These are phyloP conservation scores for Barnardius zonarius DNA, from an alignment of 2,113 vertebrate genomes.

Conservation along the genomic window DNA sequence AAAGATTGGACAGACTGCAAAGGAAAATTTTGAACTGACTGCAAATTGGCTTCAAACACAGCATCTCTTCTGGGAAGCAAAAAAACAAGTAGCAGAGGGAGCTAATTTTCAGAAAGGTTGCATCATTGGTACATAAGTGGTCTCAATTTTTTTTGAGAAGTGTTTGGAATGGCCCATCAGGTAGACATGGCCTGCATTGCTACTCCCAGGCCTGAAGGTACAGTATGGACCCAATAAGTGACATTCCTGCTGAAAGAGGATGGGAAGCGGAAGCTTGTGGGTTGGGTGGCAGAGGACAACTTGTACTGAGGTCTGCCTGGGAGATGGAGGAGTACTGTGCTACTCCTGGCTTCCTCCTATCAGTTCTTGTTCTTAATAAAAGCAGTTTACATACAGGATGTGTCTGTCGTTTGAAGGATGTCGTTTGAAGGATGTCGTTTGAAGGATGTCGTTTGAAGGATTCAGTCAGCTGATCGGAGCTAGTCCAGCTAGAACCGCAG, in stretches of 20 bases:
- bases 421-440: too few species aligned
- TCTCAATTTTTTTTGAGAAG: background rate
- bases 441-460: too few species aligned
- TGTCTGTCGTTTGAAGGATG: background rate
- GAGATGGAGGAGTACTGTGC: background rate
- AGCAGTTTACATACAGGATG: background rate
- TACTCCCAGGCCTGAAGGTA: background rate
- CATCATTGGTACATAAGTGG: background rate
- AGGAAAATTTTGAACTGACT: background rate
- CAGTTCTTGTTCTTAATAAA: background rate
- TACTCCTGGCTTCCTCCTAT: background rate
- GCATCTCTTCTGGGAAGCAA: background rate
- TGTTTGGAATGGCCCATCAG: background rate
- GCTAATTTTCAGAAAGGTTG: background rate
- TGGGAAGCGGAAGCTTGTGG: background rate
- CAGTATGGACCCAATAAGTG: rapidly evolving
- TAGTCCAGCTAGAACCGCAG: too few species aligned
- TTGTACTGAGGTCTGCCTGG: background rate
- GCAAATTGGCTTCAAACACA: background rate
- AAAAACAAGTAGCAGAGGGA: background rate
- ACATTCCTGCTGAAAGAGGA: background rate
- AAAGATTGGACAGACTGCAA: background rate
- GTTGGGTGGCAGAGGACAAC: background rate
- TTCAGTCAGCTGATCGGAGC: too few species aligned
- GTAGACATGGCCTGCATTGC: background rate